Evolutionary conservation across 2,888 invertebrate species (phyloP).

Genomic region (Eledona agricola): DNA sequence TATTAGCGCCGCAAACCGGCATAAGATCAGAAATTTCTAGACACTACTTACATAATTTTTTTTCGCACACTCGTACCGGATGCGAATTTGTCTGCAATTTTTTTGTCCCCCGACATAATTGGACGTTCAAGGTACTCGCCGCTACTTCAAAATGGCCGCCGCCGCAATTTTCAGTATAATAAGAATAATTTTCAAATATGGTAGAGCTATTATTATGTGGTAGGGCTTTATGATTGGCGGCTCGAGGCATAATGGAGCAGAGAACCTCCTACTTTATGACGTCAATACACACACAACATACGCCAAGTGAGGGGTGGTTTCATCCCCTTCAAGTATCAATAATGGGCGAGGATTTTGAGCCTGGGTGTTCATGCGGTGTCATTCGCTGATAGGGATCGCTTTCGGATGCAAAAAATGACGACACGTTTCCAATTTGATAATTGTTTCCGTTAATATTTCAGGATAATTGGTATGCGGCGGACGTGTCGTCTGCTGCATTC

Average conservation of each 20-base stretch:
- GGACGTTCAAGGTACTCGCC: conserved; percentile 31
- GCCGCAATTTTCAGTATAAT: conserved; percentile 58
- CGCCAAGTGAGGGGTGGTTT: conserved; percentile 25
- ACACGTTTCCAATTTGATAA: no score
- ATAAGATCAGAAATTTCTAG: conserved; percentile 1
- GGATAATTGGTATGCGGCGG: no score
- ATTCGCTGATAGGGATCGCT: no score
- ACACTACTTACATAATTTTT: conserved; percentile 5
- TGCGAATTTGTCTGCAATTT: conserved; percentile 14
- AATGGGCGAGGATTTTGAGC: no score
- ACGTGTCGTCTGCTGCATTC: no score
- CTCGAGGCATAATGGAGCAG: conserved; percentile 46
- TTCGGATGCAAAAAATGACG: no score
- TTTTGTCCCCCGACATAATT: conserved; percentile 34
- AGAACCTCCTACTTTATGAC: conserved; percentile 48
- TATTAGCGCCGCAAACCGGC: no score
- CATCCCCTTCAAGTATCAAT: conserved; percentile 9
- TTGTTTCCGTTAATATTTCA: no score
- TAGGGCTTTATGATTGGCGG: conserved; percentile 50
- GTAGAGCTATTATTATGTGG: conserved; percentile 56
- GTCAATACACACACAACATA: conserved; percentile 27
- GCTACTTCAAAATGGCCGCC: conserved; percentile 53
- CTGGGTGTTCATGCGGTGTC: no score
- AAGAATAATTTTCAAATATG: conserved; percentile 63
- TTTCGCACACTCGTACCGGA: conserved; percentile 21